These are phyloP conservation scores for Zonitis immaculata DNA, from an alignment of 2,888 invertebrate species.

Conservation along the genomic window DNA sequence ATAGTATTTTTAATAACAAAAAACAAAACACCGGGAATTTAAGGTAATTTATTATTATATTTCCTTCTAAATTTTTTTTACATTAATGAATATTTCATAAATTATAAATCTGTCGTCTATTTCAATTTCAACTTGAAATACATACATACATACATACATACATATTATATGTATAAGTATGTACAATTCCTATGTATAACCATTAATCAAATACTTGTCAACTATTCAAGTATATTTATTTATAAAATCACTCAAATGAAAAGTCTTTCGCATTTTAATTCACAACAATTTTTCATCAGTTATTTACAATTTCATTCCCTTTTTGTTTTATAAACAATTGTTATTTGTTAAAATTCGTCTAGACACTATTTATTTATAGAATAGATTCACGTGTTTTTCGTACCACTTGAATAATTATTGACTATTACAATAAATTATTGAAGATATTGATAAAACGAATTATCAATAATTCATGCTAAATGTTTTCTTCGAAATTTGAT, in stretches of 20 bases:
- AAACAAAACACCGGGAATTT: background rate
- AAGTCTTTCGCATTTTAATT: background rate
- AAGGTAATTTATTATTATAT: background rate
- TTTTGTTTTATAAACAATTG: background rate
- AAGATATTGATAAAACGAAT: no score
- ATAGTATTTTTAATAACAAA: conserved; percentile 27
- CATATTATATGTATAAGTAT: no score
- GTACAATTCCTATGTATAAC: background rate
- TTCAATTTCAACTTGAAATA: background rate
- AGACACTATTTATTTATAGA: no score
- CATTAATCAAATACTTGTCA: background rate
- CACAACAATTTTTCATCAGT: background rate
- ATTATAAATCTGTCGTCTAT: background rate
- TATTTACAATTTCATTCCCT: background rate
- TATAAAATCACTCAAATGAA: no score
- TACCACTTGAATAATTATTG: no score
- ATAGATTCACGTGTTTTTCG: no score
- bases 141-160: no score
- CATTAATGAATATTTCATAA: no score
- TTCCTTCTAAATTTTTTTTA: no score
- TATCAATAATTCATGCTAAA: no score
- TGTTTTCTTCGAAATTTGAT: no score
- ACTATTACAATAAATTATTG: no score
- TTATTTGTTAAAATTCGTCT: background rate
- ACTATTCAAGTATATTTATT: background rate